Conservation (phyloP, 2,888 invertebrate species). For the Lysandra bellargus region DNA sequence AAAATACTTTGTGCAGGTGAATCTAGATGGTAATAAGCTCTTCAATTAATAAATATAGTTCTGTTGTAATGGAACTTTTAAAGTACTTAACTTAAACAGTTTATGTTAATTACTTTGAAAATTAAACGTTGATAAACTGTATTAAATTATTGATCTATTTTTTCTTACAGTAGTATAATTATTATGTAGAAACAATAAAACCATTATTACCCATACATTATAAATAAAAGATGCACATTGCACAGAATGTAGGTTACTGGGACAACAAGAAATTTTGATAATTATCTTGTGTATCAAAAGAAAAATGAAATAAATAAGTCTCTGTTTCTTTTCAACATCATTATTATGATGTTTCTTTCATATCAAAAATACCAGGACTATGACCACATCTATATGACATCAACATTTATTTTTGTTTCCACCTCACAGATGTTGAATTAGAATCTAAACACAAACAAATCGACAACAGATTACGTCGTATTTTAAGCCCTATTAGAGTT, state of each 20-base stretch:
- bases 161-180: no score
- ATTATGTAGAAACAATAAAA: background rate
- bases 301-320: no score
- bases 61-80: no score
- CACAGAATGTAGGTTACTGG: constrained; percentile 9
- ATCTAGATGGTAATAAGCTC: no score
- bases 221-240: background rate
- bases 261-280: background rate
- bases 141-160: no score
- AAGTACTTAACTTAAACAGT: no score
- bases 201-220: background rate
- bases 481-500: background rate
- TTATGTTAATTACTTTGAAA: no score
- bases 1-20: no score
- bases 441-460: background rate
- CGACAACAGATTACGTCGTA: background rate
- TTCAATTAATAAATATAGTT: no score
- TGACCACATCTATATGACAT: constrained; percentile 11
- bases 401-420: constrained; percentile 24
- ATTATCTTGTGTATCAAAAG: background rate
- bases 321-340: background rate
- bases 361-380: background rate
- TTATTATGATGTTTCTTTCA: background rate
- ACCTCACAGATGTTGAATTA: background rate
- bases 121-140: no score